Evolutionary conservation across 2,888 invertebrate genomes (phyloP).

Genomic region (Ormyrus thymus): DNA sequence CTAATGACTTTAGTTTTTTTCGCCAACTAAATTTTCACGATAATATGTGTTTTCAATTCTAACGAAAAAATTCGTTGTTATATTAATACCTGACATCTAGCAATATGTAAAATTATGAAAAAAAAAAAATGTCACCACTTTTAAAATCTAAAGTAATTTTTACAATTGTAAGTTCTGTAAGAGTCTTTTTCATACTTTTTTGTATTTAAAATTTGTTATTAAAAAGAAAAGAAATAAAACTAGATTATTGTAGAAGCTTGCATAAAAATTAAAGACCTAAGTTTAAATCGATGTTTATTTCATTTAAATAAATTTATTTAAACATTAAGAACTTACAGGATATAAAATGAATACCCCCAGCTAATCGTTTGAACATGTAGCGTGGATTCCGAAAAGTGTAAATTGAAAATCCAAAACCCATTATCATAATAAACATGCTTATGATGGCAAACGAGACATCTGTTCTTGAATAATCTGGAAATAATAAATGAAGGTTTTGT

Average conservation of each 20-base stretch:
- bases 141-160: no score
- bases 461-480: conserved; percentile 87
- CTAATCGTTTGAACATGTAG: conserved; percentile 91
- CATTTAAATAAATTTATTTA: background rate
- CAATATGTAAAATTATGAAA: no score
- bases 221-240: no score
- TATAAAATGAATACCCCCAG: conserved; percentile 89
- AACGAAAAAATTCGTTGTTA: background rate
- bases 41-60: background rate
- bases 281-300: no score
- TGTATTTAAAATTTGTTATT: no score
- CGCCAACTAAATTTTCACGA: background rate
- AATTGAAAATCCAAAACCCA: conserved; percentile 88
- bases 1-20: background rate
- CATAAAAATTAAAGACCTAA: no score
- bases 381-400: conserved; percentile 90
- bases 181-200: no score
- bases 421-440: conserved; percentile 86
- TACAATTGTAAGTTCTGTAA: no score
- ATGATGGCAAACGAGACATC: conserved; percentile 91
- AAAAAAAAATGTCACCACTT: no score
- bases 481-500: conserved; percentile 15
- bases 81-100: background rate
- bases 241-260: no score
- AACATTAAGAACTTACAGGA: conserved; percentile 79